Percentiles rank a stretch among this genome's conserved stretches.
Conservation (phyloP, 2,888 invertebrate species). For the Lathronympha strigana region DNA sequence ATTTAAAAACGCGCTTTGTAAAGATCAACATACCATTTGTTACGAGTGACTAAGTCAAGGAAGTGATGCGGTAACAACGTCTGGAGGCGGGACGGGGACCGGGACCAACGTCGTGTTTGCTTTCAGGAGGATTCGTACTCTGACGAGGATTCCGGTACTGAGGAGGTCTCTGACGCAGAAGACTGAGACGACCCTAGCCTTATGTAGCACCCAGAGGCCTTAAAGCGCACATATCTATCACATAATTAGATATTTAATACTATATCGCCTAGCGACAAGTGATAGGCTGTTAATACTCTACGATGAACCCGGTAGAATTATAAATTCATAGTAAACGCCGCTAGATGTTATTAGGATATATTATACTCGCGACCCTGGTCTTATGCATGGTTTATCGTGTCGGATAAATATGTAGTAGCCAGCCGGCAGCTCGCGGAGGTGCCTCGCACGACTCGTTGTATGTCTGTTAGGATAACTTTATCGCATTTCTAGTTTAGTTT, state of each 20-base stretch:
- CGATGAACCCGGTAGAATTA: slow-evolving; percentile 55
- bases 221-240: slow-evolving; percentile 54
- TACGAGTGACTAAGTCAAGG: neutral
- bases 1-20: neutral
- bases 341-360: slow-evolving; percentile 63
- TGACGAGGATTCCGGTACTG: slow-evolving; percentile 79
- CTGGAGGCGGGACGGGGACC: slow-evolving; percentile 58
- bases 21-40: slow-evolving; percentile 1
- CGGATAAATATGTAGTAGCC: slow-evolving; percentile 76
- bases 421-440: slow-evolving; percentile 59
- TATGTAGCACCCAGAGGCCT: slow-evolving; percentile 24
- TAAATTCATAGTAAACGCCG: slow-evolving; percentile 70
- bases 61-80: slow-evolving; percentile 61
- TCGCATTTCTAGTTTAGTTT: slow-evolving; percentile 82
- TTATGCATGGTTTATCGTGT: slow-evolving; percentile 77
- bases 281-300: slow-evolving; percentile 55
- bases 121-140: slow-evolving; percentile 83
- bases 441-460: slow-evolving; percentile 78
- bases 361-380: slow-evolving; percentile 59
- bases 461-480: slow-evolving; percentile 71
- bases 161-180: slow-evolving; percentile 78
- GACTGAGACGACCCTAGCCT: slow-evolving; percentile 60
- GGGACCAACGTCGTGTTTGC: slow-evolving; percentile 74
- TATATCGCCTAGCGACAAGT: slow-evolving; percentile 56
- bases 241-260: slow-evolving; percentile 63